A percentile compares a stretch with the other conserved stretches of the same genome.
phyloP scores from a whole-genome alignment of 2,113 vertebrate species.

The Cariama cristata region DNA sequence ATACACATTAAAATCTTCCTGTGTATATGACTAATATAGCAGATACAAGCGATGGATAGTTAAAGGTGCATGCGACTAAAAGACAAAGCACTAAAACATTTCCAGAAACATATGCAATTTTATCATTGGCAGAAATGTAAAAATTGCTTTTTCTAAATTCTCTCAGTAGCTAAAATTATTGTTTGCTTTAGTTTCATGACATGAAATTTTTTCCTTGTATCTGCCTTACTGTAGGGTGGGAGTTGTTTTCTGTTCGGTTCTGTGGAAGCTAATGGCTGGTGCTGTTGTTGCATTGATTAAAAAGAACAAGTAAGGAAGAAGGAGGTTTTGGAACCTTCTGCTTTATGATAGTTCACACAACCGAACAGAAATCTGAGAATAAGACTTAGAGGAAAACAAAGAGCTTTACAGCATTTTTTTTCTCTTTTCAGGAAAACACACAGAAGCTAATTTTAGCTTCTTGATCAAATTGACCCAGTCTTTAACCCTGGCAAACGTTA shows the following conservation, averaged over 20 bases:
- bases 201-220: not conserved
- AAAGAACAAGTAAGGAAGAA: slow-evolving; percentile 51
- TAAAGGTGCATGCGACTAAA: not conserved
- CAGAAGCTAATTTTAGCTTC: slow-evolving; percentile 90
- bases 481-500: slow-evolving; percentile 88
- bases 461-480: slow-evolving; percentile 89
- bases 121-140: slow-evolving; percentile 13
- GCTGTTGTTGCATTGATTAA: slow-evolving; percentile 45
- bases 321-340: slow-evolving; percentile 62
- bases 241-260: not conserved
- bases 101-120: not conserved
- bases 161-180: slow-evolving; percentile 37
- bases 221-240: not conserved
- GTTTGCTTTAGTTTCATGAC: slow-evolving; percentile 41
- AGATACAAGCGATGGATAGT: not conserved
- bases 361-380: slow-evolving; percentile 78
- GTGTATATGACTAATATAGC: not conserved
- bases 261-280: not conserved
- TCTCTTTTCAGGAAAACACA: slow-evolving; percentile 82
- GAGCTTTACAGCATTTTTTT: slow-evolving; percentile 79
- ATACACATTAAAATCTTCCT: not conserved
- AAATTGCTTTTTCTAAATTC: not conserved
- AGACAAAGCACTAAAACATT: not conserved
- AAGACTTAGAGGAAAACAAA: slow-evolving; percentile 81
- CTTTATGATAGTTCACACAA: slow-evolving; percentile 75